These are phyloP conservation scores for Azorinus chamasolen DNA, from an alignment of 2,888 invertebrate species.

Conservation along the genomic window DNA sequence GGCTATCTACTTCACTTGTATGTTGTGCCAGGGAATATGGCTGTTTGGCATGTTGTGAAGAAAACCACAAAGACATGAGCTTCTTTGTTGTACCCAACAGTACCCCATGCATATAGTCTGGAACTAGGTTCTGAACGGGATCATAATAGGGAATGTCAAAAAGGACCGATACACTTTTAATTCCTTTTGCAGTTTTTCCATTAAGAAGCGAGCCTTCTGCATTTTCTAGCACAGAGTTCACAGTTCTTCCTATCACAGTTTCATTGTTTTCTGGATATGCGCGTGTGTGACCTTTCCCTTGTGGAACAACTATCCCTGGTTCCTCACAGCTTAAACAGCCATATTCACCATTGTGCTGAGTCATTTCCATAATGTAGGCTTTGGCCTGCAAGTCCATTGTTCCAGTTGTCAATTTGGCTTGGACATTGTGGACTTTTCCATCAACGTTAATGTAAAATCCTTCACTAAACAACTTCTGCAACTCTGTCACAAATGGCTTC, in stretches of 20 bases:
- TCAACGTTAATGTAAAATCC: slow-evolving; percentile 25
- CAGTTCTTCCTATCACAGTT: not conserved
- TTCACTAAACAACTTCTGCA: slow-evolving; percentile 18
- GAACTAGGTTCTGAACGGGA: slow-evolving; percentile 6
- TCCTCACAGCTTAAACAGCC: slow-evolving; percentile 37
- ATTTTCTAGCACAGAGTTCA: slow-evolving; percentile 3
- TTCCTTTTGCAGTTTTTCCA: not conserved
- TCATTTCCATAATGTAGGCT: slow-evolving; percentile 38
- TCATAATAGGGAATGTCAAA: slow-evolving; percentile 5
- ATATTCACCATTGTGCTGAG: slow-evolving; percentile 46
- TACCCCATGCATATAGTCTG: slow-evolving; percentile 33
- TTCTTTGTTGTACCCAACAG: slow-evolving; percentile 24
- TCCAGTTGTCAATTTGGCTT: slow-evolving; percentile 18
- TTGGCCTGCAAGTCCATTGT: slow-evolving; percentile 51
- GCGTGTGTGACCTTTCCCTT: slow-evolving; percentile 34
- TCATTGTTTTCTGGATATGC: slow-evolving; percentile 7
- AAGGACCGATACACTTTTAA: slow-evolving; percentile 10
- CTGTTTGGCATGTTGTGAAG: slow-evolving; percentile 4
- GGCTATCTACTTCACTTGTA: slow-evolving; percentile 7
- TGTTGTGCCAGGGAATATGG: slow-evolving; percentile 25
- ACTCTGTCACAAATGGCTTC: slow-evolving; percentile 29
- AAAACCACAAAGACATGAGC: slow-evolving; percentile 20
- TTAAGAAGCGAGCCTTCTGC: slow-evolving; percentile 1
- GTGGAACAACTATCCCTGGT: slow-evolving; percentile 16
- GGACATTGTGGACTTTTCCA: not conserved